These are phyloP conservation scores for Adrianichthys oophorus DNA, from an alignment of 2,797 vertebrate genomes.

Conservation along the genomic window DNA sequence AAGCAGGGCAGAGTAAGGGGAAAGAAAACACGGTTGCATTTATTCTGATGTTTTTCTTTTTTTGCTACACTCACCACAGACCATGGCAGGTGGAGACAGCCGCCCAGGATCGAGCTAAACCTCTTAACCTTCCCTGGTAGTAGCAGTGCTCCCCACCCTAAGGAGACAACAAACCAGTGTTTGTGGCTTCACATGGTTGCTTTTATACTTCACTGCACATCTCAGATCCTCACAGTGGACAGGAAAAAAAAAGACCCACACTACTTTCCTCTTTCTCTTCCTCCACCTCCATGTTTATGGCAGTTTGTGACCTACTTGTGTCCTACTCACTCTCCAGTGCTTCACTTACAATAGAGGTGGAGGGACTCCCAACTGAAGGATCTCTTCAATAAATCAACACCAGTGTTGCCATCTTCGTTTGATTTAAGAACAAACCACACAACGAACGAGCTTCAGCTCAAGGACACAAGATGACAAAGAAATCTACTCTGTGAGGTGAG, in stretches of 20 bases:
- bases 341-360: slow-evolving; percentile 40
- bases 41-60: background rate
- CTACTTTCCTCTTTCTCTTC: slow-evolving; percentile 3
- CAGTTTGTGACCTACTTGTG: slow-evolving; percentile 65
- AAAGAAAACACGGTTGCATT: background rate
- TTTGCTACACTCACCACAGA: slow-evolving; percentile 82
- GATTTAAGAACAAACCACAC: slow-evolving; percentile 12
- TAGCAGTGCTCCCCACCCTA: slow-evolving; percentile 97
- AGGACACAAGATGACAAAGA: background rate
- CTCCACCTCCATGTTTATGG: slow-evolving; percentile 9
- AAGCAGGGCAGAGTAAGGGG: slow-evolving; percentile 7
- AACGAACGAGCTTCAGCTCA: background rate
- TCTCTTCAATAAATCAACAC: slow-evolving; percentile 60
- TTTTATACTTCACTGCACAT: slow-evolving; percentile 19
- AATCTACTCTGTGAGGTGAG: slow-evolving; percentile 12
- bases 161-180: slow-evolving; percentile 24
- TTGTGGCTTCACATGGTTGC: slow-evolving; percentile 11
- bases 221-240: background rate
- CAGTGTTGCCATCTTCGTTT: slow-evolving; percentile 20
- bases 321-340: slow-evolving; percentile 20
- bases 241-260: slow-evolving; percentile 1
- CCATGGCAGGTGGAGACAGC: slow-evolving; percentile 94
- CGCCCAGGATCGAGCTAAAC: slow-evolving; percentile 81
- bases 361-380: slow-evolving; percentile 28
- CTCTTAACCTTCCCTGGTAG: slow-evolving; percentile 91